Evolutionary conservation across 2,888 invertebrate species (phyloP).

Genomic region (Theodoxus fluviatilis): DNA sequence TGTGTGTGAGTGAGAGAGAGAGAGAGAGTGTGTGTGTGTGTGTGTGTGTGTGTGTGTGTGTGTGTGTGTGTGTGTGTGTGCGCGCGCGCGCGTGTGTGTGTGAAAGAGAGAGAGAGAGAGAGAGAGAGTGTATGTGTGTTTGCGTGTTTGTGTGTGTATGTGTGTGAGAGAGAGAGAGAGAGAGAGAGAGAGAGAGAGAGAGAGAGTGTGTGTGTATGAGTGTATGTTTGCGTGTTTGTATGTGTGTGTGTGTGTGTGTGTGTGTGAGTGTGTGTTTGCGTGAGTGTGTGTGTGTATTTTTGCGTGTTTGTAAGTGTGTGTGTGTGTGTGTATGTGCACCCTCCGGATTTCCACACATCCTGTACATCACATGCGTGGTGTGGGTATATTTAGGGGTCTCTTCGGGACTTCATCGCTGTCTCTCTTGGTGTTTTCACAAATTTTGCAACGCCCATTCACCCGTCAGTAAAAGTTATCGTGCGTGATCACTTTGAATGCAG

Average conservation of each 20-base stretch:
- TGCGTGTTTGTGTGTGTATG: neutral
- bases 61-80: slow-evolving; percentile 9
- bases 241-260: neutral
- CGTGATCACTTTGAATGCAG: neutral
- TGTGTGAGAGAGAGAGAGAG: neutral
- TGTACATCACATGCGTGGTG: no score
- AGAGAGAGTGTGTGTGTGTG: neutral
- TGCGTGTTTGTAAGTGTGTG: neutral
- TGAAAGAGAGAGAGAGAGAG: neutral
- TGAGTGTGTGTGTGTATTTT: neutral
- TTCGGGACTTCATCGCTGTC: neutral
- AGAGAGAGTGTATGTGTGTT: neutral
- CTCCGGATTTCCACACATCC: no score
- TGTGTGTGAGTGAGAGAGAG: no score
- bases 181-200: neutral
- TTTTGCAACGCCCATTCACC: neutral
- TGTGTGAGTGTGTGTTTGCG: neutral
- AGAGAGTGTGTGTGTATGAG: slow-evolving; percentile 3
- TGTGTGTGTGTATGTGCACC: slow-evolving; percentile 18
- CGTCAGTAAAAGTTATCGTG: neutral
- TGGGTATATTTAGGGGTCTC: neutral
- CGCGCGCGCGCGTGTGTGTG: neutral
- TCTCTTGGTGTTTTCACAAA: no score
- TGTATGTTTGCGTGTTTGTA: neutral
- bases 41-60: slow-evolving; percentile 12